Conservation (phyloP, 2,888 invertebrate species). For the Tetranychus piercei region DNA sequence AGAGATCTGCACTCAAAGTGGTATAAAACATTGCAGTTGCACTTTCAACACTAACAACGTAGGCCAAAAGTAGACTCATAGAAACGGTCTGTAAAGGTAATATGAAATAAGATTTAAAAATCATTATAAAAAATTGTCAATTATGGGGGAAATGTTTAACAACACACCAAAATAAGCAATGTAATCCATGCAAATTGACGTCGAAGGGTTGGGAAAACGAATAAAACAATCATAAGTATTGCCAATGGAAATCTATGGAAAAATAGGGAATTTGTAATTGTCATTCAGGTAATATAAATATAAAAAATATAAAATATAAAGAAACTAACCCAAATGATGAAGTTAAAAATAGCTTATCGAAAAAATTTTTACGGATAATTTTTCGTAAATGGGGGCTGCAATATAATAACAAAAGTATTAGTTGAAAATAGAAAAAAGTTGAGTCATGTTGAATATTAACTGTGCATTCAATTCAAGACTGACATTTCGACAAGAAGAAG, state of each 20-base stretch:
- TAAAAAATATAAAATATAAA: not conserved
- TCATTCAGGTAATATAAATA: not conserved
- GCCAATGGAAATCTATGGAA: not conserved
- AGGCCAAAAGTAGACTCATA: not conserved
- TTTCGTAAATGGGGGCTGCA: not conserved
- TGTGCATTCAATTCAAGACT: not conserved
- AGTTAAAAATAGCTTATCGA: constrained; percentile 6
- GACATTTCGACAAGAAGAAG: not conserved
- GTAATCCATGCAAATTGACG: constrained; percentile 2
- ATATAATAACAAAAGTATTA: not conserved
- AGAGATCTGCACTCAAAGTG: not conserved
- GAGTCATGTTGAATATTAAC: no score
- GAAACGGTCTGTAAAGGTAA: not conserved
- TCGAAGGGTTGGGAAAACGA: not conserved
- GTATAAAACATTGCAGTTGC: not conserved
- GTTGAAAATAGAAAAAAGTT: not conserved
- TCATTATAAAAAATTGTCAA: not conserved
- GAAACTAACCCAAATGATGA: not conserved
- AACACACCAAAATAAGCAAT: not conserved
- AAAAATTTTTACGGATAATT: constrained; percentile 3
- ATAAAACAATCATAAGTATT: not conserved
- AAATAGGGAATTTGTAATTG: not conserved
- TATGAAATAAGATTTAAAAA: not conserved
- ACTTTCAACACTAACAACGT: not conserved
- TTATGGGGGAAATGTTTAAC: not conserved